phyloP scores from a whole-genome alignment of 2,888 invertebrate species.

The Hyposoter didymator region DNA sequence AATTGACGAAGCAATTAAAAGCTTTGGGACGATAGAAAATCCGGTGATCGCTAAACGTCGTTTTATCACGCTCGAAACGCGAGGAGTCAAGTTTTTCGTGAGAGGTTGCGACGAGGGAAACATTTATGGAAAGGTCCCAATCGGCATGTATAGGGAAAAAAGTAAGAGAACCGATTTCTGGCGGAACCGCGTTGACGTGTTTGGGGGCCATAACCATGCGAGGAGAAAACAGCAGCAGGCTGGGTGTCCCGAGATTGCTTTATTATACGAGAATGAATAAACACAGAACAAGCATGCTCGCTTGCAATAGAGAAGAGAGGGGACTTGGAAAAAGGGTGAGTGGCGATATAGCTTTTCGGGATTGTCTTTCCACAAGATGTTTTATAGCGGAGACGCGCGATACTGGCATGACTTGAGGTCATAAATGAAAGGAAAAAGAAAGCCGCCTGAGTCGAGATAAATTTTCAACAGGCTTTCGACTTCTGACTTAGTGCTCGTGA shows the following conservation, averaged over 20 bases:
- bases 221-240: constrained; percentile 21
- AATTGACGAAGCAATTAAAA: constrained; percentile 11
- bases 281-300: constrained; percentile 16
- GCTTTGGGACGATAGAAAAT: constrained; percentile 23
- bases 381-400: constrained; percentile 54
- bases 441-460: neutral
- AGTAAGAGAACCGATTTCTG: neutral
- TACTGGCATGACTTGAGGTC: constrained; percentile 57
- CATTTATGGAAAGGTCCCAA: constrained; percentile 6
- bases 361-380: constrained; percentile 52
- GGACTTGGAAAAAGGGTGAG: constrained; percentile 6
- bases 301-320: neutral
- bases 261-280: constrained; percentile 63
- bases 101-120: constrained; percentile 26
- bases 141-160: neutral
- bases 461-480: constrained; percentile 60
- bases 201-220: constrained; percentile 54
- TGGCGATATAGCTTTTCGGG: constrained; percentile 18
- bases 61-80: constrained; percentile 36
- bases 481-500: constrained; percentile 52
- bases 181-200: constrained; percentile 61
- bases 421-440: constrained; percentile 49
- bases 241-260: constrained; percentile 65
- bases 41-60: constrained; percentile 32
- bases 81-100: constrained; percentile 46